Evolutionary conservation across 2,888 invertebrate species (phyloP), one percentile per base, ranked within the genome.

Genomic region (Capitulum mitella): DNA sequence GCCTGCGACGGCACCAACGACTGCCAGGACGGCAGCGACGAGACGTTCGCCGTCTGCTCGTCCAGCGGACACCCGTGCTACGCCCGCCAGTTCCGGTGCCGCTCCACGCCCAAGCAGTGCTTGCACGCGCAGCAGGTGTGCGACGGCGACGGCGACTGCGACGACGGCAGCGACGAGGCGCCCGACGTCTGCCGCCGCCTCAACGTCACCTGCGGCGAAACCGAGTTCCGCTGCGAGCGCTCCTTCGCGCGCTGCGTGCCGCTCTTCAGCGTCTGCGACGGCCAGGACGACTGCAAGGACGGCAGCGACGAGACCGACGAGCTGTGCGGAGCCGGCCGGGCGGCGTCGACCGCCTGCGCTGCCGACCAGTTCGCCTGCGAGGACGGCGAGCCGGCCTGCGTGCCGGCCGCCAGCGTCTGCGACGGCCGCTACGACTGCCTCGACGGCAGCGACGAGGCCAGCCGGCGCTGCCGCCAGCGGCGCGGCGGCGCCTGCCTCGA

Each of bases 41-140:
- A 88, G 81, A 82, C 83, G 74, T 93, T 94, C 85, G 98, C 98
- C 85, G 96, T 97, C 26, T 51, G 46, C 22, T 19, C 19, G n/a
- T 19, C 34, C 29, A 32, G 43, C 48, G 95, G 96, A 3, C 93
- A 97, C 14, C 92, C 93, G 19, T 22, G 34, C 64, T 64, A 19
- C 64, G 16, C 94, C 85, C 95, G 94, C 86, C 92, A 92, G 87
- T 97, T 96, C 86, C 64, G 64, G 80, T 82, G 40, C 75, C 79
- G 34, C 22, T 22, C 22, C 0, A 77, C 78, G 80, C 81, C 80
- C 64, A 19, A 64, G 34, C 2, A 1, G 22, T 99, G 98, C 85
- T 97, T 99, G 83, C 96, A 97, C 0, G 92, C 93, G 82, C 92
- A 37, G 16, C 64, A 37, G 34, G 79, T 81, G 75, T 82, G 82